A percentile compares a stretch with the other conserved stretches of the same genome.
These are phyloP conservation scores for Gibbula magus DNA, from an alignment of 2,888 invertebrate species.

Conservation along the genomic window DNA sequence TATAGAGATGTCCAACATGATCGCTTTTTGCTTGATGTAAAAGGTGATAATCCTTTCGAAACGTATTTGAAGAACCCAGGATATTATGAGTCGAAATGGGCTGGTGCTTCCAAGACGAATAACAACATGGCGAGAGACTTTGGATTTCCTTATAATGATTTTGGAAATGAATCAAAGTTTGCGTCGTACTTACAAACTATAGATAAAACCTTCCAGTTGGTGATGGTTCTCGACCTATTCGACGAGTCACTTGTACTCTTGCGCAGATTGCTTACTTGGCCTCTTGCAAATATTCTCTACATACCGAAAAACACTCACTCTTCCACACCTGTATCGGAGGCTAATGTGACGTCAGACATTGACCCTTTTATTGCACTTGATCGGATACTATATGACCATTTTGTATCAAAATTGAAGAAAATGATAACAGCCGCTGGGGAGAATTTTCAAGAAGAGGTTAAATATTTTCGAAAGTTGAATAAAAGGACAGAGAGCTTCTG, in stretches of 20 bases:
- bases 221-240: background rate
- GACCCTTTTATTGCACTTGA: background rate
- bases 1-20: background rate
- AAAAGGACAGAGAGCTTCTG: background rate
- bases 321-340: background rate
- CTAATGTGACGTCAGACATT: background rate
- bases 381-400: background rate
- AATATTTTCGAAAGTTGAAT: conserved; percentile 4
- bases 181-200: background rate
- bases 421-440: background rate
- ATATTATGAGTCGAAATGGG: conserved; percentile 35
- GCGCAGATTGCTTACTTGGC: background rate
- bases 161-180: background rate
- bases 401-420: background rate
- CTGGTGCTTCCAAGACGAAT: conserved; percentile 44
- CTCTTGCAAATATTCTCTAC: background rate
- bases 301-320: background rate
- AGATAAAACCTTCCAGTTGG: background rate
- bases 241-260: background rate
- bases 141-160: conserved; percentile 42
- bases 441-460: conserved; percentile 17
- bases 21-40: background rate
- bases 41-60: conserved; percentile 38
- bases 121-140: conserved; percentile 54
- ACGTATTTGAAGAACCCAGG: conserved; percentile 45